Base-by-base conservation (phyloP, 2,797 vertebrate species). In the Gambusia yucatana region DNA sequence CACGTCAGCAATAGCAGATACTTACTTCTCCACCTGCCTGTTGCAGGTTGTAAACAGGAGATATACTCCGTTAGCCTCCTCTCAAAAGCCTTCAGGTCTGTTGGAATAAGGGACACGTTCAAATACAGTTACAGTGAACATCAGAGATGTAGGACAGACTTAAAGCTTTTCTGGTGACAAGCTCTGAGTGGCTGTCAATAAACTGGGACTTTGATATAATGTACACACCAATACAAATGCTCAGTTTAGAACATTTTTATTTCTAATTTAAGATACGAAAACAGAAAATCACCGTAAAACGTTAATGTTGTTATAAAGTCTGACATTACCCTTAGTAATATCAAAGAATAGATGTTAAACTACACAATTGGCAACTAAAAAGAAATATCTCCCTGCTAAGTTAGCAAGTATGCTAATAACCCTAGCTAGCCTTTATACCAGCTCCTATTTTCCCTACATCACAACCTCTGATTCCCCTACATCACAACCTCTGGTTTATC, bases 11-110 rank as follows among this genome's bases (percentile, higher is more conserved):
- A 0, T 10, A 47, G 39, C 5, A 36, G 41, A 44, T 52, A 97
- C 98, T 97, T 95, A 99, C 98, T 99, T 97, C 98, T 97, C 98
- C 98, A 99, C 83, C 98, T 97, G 92, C 98, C 98, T 69, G 98
- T 99, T 67, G 98, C 98, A 82, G 98, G 98, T 88, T 99, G 98
- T 91, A 99, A 96, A 94, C 98, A 99, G 80, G 98, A 98, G 75
- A 99, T 97, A 87, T 99, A 99, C 88, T 99, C 98, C 36, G 98
- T 99, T 89, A 99, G 91, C 95, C 98, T 97, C 93, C 98, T 97
- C 93, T 99, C 98, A 94, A 99, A 99, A 76, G 98, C 98, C 95
- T 99, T 99, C 81, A 99, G 95, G 94, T 99, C 98, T 99, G 90
- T 72, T 61, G 11, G 89, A 90, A n/a, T 75, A 87, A 80, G 46